Evolutionary conservation across 2,888 invertebrate genomes (phyloP).

Genomic region (Drosophila aldrichi): DNA sequence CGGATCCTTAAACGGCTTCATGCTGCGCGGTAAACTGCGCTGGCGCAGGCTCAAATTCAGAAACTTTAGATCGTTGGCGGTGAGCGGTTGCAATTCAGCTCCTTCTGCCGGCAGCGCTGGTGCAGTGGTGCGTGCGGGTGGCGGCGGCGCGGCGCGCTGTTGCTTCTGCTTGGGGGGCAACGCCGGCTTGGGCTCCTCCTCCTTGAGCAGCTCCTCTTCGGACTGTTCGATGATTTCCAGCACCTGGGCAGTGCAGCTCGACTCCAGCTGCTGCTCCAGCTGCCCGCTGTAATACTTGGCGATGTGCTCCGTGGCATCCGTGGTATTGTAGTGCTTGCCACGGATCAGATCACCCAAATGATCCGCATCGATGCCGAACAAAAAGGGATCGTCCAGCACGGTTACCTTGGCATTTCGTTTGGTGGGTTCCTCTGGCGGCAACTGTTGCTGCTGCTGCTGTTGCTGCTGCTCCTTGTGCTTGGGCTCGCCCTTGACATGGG

Average conservation of each 20-base stretch:
- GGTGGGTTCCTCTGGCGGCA: constrained; percentile 63
- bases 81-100: constrained; percentile 76
- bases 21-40: constrained; percentile 83
- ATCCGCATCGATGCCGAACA: constrained; percentile 84
- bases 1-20: constrained; percentile 82
- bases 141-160: constrained; percentile 53
- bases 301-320: constrained; percentile 76
- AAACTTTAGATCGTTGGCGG: constrained; percentile 84
- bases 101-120: constrained; percentile 20
- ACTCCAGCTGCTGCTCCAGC: constrained; percentile 25
- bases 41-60: constrained; percentile 84
- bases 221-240: constrained; percentile 68
- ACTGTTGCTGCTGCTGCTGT: constrained; percentile 37
- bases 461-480: constrained; percentile 38
- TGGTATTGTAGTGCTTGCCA: constrained; percentile 69
- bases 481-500: constrained; percentile 71
- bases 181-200: constrained; percentile 71
- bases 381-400: constrained; percentile 85
- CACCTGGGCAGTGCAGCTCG: constrained; percentile 52
- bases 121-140: constrained; percentile 46
- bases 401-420: constrained; percentile 84
- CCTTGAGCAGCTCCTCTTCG: constrained; percentile 49
- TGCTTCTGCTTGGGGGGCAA: constrained; percentile 81
- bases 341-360: constrained; percentile 80
- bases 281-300: constrained; percentile 76